Conservation (phyloP, 2,113 vertebrate species). For the Calonectris borealis region DNA sequence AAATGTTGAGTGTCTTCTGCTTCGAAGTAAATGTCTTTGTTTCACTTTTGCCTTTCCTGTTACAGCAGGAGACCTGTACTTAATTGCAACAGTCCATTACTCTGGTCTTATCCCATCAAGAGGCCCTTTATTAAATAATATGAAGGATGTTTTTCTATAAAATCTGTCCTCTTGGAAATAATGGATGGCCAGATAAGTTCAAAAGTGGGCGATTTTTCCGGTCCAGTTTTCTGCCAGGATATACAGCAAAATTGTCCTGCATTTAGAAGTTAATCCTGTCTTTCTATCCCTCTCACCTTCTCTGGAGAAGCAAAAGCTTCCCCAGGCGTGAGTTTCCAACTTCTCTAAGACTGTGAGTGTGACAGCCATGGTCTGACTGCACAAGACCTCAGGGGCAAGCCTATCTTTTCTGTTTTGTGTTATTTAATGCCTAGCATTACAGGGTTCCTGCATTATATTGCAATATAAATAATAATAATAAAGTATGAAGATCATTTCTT, state of each 20-base stretch:
- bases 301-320: not conserved
- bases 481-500: slow-evolving; percentile 7
- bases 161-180: not conserved
- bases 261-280: not conserved
- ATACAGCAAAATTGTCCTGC: not conserved
- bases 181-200: not conserved
- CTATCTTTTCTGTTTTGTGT: not conserved
- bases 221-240: not conserved
- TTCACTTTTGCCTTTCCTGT: not conserved
- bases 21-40: not conserved
- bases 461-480: not conserved
- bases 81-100: not conserved
- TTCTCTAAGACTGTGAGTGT: not conserved
- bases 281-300: not conserved
- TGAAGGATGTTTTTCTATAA: not conserved
- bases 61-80: not conserved
- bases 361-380: not conserved
- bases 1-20: not conserved
- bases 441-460: not conserved
- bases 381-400: not conserved
- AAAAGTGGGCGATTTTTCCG: not conserved
- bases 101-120: not conserved
- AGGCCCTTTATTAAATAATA: not conserved
- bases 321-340: not conserved
- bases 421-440: not conserved